These are phyloP conservation scores for Oreohelix idahoensis DNA, from an alignment of 1,140 invertebrate species.

Conservation along the genomic window DNA sequence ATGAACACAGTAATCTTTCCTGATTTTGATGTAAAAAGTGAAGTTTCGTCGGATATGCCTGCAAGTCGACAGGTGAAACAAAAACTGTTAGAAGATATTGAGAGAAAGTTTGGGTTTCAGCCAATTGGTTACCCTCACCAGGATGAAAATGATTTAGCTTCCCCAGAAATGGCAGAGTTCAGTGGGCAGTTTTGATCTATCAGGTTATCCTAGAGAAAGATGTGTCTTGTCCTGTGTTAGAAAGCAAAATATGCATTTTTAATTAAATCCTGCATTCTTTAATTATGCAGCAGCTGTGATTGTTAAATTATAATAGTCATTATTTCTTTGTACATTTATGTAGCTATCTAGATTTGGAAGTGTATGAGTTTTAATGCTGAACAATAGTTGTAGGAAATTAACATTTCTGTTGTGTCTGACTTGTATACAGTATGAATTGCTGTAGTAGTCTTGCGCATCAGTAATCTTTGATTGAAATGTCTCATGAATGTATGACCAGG, in stretches of 20 bases:
- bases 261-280: neutral
- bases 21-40: conserved; percentile 60
- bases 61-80: conserved; percentile 64
- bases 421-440: too few relatives aligned
- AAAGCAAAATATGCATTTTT: neutral
- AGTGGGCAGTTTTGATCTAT: conserved; percentile 28
- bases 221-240: neutral
- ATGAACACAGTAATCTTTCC: conserved; percentile 72
- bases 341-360: too few relatives aligned
- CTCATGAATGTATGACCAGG: too few relatives aligned
- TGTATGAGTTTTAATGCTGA: too few relatives aligned
- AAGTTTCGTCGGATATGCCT: conserved; percentile 45
- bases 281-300: neutral
- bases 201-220: neutral
- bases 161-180: conserved; percentile 46
- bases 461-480: too few relatives aligned
- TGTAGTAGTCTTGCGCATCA: too few relatives aligned
- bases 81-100: conserved; percentile 65
- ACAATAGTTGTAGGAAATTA: too few relatives aligned
- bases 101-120: conserved; percentile 68
- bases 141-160: conserved; percentile 58
- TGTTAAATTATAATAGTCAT: neutral
- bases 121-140: conserved; percentile 62
- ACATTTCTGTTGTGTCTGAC: too few relatives aligned
- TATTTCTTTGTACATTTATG: too few relatives aligned